These are phyloP conservation scores for Odocoileus virginianus DNA, from an alignment of 2,113 vertebrate species.

Conservation along the genomic window DNA sequence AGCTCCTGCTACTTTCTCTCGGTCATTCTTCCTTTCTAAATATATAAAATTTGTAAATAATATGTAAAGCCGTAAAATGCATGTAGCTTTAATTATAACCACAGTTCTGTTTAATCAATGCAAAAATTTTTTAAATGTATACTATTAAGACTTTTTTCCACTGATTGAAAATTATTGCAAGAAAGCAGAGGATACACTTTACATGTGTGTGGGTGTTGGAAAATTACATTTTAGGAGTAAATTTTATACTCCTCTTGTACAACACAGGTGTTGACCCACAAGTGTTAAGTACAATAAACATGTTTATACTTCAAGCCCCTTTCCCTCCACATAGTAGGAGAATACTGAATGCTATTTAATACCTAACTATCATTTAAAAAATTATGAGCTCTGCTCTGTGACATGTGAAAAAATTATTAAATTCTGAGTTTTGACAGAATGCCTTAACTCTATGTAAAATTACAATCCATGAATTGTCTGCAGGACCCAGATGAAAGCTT, in stretches of 20 bases:
- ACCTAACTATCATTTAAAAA: constrained; percentile 49
- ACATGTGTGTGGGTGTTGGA: neutral
- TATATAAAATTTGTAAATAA: neutral
- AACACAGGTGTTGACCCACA: constrained; percentile 12
- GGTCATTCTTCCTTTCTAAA: neutral
- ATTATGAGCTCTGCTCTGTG: constrained; percentile 56
- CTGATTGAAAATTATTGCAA: neutral
- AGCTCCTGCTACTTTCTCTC: neutral
- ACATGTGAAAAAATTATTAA: constrained; percentile 47
- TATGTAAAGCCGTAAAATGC: neutral
- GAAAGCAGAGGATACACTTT: constrained; percentile 21
- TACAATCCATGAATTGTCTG: constrained; percentile 50
- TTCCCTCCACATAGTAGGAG: constrained; percentile 39
- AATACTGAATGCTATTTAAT: constrained; percentile 43
- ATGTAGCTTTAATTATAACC: neutral
- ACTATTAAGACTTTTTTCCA: neutral
- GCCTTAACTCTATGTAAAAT: constrained; percentile 10
- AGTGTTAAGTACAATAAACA: constrained; percentile 44
- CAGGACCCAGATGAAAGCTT: constrained; percentile 31
- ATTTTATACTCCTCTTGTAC: constrained; percentile 38
- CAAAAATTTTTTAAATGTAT: neutral
- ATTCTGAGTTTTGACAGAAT: constrained; percentile 51
- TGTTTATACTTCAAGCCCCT: constrained; percentile 40
- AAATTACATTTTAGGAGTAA: constrained; percentile 62
- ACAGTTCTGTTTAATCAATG: neutral